These are phyloP conservation scores for Ectemnius cavifrons DNA, from an alignment of 2,888 invertebrate species.

Conservation along the genomic window DNA sequence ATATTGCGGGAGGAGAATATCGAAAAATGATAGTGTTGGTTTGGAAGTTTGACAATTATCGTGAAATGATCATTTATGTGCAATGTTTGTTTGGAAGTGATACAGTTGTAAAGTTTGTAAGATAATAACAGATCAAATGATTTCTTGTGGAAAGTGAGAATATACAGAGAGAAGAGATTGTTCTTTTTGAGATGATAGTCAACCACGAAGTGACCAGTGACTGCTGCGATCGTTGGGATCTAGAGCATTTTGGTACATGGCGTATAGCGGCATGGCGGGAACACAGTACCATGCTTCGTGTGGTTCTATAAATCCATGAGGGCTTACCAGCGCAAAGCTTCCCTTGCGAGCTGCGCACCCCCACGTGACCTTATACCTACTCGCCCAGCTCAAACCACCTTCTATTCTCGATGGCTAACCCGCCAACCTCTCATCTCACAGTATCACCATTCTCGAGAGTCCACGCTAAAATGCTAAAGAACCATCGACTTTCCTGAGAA, in stretches of 20 bases:
- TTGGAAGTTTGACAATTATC: too few relatives aligned
- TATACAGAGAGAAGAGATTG: constrained; percentile 28
- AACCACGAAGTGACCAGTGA: constrained; percentile 40
- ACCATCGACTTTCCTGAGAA: too few relatives aligned
- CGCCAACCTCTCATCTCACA: constrained; percentile 32
- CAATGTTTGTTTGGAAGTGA: too few relatives aligned
- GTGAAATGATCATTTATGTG: too few relatives aligned
- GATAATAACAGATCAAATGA: too few relatives aligned
- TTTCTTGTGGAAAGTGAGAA: background rate
- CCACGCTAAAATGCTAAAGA: constrained; percentile 3
- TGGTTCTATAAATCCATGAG: constrained; percentile 77
- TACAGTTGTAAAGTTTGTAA: too few relatives aligned
- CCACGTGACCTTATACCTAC: constrained; percentile 55
- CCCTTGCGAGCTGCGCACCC: constrained; percentile 72
- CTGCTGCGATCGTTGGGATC: constrained; percentile 53
- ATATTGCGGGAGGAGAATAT: too few relatives aligned
- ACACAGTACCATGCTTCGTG: constrained; percentile 69
- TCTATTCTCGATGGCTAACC: constrained; percentile 20
- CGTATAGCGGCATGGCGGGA: constrained; percentile 69
- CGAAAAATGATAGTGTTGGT: too few relatives aligned
- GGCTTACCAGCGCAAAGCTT: constrained; percentile 79
- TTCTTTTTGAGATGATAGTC: constrained; percentile 35
- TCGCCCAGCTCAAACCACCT: constrained; percentile 33
- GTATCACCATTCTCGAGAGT: constrained; percentile 29
- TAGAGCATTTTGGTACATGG: constrained; percentile 73